These are phyloP conservation scores for Protomyctophum bolini DNA, from an alignment of 2,113 vertebrate species.

Conservation along the genomic window DNA sequence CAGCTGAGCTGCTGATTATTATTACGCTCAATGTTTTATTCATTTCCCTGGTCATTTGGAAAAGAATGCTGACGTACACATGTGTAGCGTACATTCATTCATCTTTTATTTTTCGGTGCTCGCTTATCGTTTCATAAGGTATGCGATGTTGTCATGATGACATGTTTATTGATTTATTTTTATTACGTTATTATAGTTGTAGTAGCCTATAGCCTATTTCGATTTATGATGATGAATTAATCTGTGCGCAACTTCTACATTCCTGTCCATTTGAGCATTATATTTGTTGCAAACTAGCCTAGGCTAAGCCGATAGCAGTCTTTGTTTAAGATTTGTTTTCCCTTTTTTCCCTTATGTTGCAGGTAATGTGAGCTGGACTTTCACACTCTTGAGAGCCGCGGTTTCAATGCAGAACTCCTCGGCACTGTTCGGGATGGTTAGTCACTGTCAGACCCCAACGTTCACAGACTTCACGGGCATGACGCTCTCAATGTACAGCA, in stretches of 20 bases:
- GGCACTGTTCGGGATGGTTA: conserved; percentile 78
- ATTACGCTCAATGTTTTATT: conserved; percentile 30
- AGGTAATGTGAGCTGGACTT: conserved; percentile 67
- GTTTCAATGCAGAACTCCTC: conserved; percentile 73
- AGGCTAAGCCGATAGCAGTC: no score
- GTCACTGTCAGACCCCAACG: conserved; percentile 75
- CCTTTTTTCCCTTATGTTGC: conserved; percentile 15
- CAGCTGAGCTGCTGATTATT: conserved; percentile 66
- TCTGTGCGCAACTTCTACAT: no score
- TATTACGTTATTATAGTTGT: neutral
- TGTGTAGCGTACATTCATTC: conserved; percentile 11
- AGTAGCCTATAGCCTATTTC: neutral
- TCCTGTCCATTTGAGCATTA: no score
- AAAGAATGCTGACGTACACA: conserved; percentile 50
- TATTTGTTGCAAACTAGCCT: no score
- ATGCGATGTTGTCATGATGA: conserved; percentile 31
- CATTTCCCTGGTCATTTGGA: conserved; percentile 43
- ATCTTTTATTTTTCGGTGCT: conserved; percentile 12
- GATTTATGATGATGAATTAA: neutral
- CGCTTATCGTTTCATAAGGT: conserved; percentile 52
- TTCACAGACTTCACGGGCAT: conserved; percentile 72
- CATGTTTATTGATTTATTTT: neutral
- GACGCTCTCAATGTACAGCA: conserved; percentile 74
- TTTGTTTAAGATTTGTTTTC: no score
- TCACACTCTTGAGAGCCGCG: conserved; percentile 70